A percentile compares a stretch with the other conserved stretches of the same genome.
Conservation (phyloP, 2,113 vertebrate species). For the Cheirogaleus medius region DNA sequence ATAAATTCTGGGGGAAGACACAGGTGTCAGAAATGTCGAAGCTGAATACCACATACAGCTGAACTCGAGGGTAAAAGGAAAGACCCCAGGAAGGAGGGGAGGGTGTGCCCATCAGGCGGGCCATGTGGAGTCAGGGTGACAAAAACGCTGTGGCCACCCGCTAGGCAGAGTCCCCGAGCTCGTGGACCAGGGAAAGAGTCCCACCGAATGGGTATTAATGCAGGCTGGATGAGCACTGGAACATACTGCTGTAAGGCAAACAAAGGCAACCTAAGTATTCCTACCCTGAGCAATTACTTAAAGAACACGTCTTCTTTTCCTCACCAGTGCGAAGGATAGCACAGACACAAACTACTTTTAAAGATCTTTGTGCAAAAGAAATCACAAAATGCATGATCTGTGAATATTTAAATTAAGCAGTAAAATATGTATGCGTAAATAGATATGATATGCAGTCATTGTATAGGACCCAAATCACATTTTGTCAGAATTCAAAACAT, state of each 20-base stretch:
- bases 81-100: accelerated
- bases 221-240: accelerated
- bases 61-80: accelerated
- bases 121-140: accelerated
- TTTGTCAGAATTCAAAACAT: neutral
- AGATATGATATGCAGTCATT: accelerated
- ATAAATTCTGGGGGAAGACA: neutral
- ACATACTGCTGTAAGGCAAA: neutral
- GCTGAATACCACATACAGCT: neutral
- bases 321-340: neutral
- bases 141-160: accelerated
- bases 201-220: accelerated
- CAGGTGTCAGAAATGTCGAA: neutral
- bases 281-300: too few species aligned
- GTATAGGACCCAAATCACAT: accelerated
- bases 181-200: accelerated
- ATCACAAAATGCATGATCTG: too few species aligned
- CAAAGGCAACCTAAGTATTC: neutral
- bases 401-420: neutral
- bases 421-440: accelerated
- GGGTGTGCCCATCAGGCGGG: accelerated
- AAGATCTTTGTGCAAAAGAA: neutral
- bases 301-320: neutral
- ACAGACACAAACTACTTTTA: neutral
- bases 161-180: accelerated